Conservation (phyloP, 2,888 invertebrate genomes). For the Melinopterus prodromus region DNA sequence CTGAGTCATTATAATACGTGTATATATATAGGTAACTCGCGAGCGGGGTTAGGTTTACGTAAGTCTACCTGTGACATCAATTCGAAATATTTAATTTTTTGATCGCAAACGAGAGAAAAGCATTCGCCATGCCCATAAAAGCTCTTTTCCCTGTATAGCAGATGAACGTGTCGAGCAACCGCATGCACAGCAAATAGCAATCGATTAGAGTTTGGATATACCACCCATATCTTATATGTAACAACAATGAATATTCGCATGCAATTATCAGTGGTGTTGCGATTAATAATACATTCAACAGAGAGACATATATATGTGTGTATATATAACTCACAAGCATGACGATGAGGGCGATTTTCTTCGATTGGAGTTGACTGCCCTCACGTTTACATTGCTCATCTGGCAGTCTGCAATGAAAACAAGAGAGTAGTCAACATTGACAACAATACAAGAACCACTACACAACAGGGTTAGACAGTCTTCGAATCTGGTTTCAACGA, state of each 20-base stretch:
- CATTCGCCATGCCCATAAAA: conserved; percentile 14
- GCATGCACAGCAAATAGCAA: conserved; percentile 26
- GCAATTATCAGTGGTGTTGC: conserved; percentile 16
- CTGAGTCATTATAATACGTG: conserved; percentile 5
- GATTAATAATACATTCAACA: conserved; percentile 40
- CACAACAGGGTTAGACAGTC: conserved; percentile 19
- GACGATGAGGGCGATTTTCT: conserved; percentile 72
- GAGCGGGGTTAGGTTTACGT: not conserved
- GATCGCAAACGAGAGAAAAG: not conserved
- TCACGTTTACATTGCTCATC: conserved; percentile 78
- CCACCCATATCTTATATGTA: not conserved
- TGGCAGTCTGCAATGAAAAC: conserved; percentile 80
- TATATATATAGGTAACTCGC: not conserved
- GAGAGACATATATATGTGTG: conserved; percentile 52
- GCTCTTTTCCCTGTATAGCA: not conserved
- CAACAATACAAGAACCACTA: conserved; percentile 42
- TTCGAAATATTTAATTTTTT: conserved; percentile 4
- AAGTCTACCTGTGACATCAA: not conserved
- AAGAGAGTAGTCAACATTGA: conserved; percentile 65
- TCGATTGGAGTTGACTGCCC: conserved; percentile 75
- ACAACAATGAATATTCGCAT: conserved; percentile 22
- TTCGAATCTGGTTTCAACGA: not conserved
- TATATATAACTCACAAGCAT: conserved; percentile 69
- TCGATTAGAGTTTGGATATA: conserved; percentile 36
- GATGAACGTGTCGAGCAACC: not conserved